These are phyloP conservation scores for Forbesichthys papilliferus DNA, from an alignment of 2,113 vertebrate species.

Conservation along the genomic window DNA sequence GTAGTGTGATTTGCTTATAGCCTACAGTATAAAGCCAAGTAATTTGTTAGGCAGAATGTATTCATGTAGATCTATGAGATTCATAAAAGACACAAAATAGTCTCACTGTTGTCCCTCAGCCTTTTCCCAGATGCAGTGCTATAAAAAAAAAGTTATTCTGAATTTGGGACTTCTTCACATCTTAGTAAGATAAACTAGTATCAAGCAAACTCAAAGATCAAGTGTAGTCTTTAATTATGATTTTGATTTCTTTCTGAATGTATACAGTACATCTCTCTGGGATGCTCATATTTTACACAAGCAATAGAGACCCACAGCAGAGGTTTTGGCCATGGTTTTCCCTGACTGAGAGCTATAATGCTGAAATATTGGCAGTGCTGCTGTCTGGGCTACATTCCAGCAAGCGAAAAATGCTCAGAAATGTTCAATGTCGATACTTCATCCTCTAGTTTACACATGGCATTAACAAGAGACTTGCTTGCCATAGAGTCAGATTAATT, in stretches of 20 bases:
- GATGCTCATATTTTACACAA: constrained; percentile 39
- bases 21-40: too few species aligned
- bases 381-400: constrained; percentile 64
- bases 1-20: too few species aligned
- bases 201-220: constrained; percentile 36
- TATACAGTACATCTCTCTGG: constrained; percentile 39
- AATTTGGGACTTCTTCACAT: constrained; percentile 2
- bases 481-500: constrained; percentile 54
- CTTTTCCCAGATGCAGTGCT: neutral
- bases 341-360: constrained; percentile 57
- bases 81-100: neutral
- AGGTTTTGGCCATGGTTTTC: constrained; percentile 56
- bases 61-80: constrained; percentile 3
- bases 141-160: neutral
- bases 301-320: constrained; percentile 38
- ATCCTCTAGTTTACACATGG: constrained; percentile 56
- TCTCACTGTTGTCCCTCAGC: neutral
- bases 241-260: constrained; percentile 36
- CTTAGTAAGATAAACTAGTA: constrained; percentile 3
- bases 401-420: constrained; percentile 49
- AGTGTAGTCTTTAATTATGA: constrained; percentile 33
- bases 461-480: constrained; percentile 56
- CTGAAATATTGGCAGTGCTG: constrained; percentile 55
- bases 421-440: constrained; percentile 54
- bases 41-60: neutral